Percentiles rank a stretch among this genome's conserved stretches.
phyloP scores from a whole-genome alignment of 2,113 vertebrate genomes.

The Pterocles burchelli region DNA sequence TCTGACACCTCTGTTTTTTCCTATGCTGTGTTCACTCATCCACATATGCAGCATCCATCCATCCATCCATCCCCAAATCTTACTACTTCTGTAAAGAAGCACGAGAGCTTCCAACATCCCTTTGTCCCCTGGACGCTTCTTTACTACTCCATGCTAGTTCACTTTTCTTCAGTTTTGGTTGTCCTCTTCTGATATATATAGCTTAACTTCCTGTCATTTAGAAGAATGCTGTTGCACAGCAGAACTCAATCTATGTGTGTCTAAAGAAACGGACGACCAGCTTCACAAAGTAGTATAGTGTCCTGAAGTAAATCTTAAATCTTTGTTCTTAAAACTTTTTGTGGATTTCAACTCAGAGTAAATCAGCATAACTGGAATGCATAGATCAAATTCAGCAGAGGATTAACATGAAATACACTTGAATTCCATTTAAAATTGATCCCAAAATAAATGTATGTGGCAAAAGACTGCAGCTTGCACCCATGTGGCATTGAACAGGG shows the following conservation, averaged over 20 bases:
- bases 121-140: not conserved
- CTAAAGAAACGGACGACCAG: not conserved
- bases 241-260: not conserved
- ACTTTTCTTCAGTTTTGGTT: not conserved
- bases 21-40: rapidly evolving
- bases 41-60: not conserved
- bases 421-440: not conserved
- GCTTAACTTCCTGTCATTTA: not conserved
- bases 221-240: not conserved
- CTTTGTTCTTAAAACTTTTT: not conserved
- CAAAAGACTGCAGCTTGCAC: not conserved
- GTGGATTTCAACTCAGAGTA: not conserved
- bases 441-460: not conserved
- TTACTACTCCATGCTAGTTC: not conserved
- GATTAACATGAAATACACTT: not conserved
- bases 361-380: not conserved
- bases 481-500: not conserved
- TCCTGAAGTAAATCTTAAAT: not conserved
- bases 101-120: not conserved
- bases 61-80: not conserved
- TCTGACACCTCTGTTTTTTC: not conserved
- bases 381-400: not conserved
- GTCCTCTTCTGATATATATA: not conserved
- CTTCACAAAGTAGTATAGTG: not conserved
- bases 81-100: not conserved